Evolutionary conservation across 2,797 vertebrate genomes (phyloP).

Genomic region (Xenentodon cancila): DNA sequence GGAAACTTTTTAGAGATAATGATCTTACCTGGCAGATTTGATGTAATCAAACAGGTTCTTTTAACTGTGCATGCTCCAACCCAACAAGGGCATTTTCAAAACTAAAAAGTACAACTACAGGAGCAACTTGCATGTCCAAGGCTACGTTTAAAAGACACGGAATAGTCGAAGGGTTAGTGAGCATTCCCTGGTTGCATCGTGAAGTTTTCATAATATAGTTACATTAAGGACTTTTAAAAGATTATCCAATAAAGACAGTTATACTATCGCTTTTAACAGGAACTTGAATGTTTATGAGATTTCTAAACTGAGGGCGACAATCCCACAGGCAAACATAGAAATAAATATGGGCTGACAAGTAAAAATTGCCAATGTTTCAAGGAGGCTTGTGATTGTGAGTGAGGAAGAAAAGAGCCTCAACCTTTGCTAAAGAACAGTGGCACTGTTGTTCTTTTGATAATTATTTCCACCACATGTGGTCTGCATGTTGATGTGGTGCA

Average conservation of each 20-base stretch:
- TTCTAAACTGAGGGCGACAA: constrained; percentile 30
- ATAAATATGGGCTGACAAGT: constrained; percentile 59
- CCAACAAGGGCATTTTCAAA: constrained; percentile 66
- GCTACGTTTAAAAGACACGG: constrained; percentile 10
- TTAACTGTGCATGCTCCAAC: constrained; percentile 46
- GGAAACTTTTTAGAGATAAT: constrained; percentile 78
- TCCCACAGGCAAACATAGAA: constrained; percentile 23
- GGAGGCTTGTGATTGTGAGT: constrained; percentile 50
- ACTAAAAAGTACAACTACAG: constrained; percentile 24
- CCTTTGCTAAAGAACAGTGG: constrained; percentile 53
- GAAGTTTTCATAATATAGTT: constrained; percentile 5
- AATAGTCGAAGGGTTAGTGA: no score
- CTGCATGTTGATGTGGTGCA: constrained; percentile 43
- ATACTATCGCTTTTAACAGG: constrained; percentile 16
- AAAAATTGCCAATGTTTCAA: constrained; percentile 54
- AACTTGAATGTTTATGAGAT: constrained; percentile 40
- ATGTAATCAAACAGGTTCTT: constrained; percentile 73
- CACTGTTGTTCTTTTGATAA: constrained; percentile 69
- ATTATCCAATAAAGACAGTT: constrained; percentile 21
- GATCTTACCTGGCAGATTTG: constrained; percentile 74
- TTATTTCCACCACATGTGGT: constrained; percentile 59
- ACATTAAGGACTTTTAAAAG: constrained; percentile 7
- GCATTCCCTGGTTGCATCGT: not conserved
- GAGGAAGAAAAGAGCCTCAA: constrained; percentile 21
- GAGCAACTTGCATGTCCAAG: constrained; percentile 39